Evolutionary conservation across 2,888 invertebrate genomes (phyloP).

Genomic region (Cactoblastis cactorum): DNA sequence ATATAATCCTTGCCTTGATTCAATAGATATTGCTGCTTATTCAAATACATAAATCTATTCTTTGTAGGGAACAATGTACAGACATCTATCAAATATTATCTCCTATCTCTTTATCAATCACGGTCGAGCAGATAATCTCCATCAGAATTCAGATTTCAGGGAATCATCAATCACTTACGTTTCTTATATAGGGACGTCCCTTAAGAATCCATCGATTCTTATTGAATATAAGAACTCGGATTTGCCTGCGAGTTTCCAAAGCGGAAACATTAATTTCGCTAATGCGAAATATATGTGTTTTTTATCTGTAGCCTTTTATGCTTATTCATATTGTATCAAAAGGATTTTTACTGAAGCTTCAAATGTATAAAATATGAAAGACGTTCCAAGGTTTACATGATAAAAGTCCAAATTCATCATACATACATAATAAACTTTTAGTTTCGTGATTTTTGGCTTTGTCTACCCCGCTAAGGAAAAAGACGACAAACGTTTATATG

Average conservation of each 20-base stretch:
- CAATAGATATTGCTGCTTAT: too few relatives aligned
- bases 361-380: not conserved
- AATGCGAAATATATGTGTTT: slow-evolving; percentile 2
- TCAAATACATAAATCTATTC: too few relatives aligned
- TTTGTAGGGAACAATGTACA: not conserved
- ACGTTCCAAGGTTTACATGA: too few relatives aligned
- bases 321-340: not conserved
- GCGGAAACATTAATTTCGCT: slow-evolving; percentile 7
- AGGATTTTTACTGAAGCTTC: not conserved
- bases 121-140: slow-evolving; percentile 6
- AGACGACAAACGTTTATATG: too few relatives aligned
- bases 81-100: not conserved
- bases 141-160: slow-evolving; percentile 2
- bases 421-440: too few relatives aligned
- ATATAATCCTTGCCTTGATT: too few relatives aligned
- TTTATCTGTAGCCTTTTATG: slow-evolving; percentile 3
- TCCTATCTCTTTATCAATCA: slow-evolving; percentile 9
- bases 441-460: too few relatives aligned
- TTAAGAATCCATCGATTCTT: slow-evolving; percentile 1
- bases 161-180: slow-evolving; percentile 7
- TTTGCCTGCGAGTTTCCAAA: slow-evolving; percentile 5
- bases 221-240: slow-evolving; percentile 1
- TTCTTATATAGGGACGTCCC: slow-evolving; percentile 8
- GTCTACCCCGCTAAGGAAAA: too few relatives aligned
- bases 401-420: too few relatives aligned